phyloP scores from a whole-genome alignment of 64 coral and sea anemone genomes.

The Orbicella faveolata region DNA sequence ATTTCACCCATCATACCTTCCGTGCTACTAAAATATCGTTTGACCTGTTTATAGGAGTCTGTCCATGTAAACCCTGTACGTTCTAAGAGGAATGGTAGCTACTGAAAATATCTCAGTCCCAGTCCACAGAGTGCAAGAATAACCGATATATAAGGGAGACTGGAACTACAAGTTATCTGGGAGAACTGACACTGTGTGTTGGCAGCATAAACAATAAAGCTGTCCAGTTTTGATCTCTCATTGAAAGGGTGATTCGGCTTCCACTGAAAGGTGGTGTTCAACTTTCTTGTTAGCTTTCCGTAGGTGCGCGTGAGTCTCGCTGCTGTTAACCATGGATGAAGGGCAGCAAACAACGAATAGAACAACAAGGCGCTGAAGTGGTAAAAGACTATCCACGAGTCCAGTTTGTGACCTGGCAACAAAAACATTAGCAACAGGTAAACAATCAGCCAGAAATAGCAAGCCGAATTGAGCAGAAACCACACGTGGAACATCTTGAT shows the following conservation, averaged over 20 bases:
- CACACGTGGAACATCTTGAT: neutral
- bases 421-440: constrained; percentile 1
- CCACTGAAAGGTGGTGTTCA: constrained; percentile 20
- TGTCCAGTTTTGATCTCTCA: constrained; percentile 19
- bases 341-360: constrained; percentile 5
- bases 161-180: constrained; percentile 26
- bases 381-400: neutral
- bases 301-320: neutral
- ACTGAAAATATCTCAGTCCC: constrained; percentile 23
- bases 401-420: neutral
- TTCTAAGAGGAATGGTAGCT: neutral
- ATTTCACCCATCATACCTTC: no score
- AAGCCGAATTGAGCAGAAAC: constrained; percentile 17
- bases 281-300: neutral
- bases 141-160: constrained; percentile 8
- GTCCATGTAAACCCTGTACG: no score
- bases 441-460: constrained; percentile 25
- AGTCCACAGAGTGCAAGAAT: constrained; percentile 28
- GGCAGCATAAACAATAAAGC: constrained; percentile 23
- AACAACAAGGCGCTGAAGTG: neutral
- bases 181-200: constrained; percentile 41
- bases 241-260: neutral
- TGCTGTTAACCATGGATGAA: constrained; percentile 24
- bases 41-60: no score
- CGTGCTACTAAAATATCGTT: no score